phyloP scores from a whole-genome alignment of 2,888 invertebrate genomes.

The Rotaria socialis region DNA sequence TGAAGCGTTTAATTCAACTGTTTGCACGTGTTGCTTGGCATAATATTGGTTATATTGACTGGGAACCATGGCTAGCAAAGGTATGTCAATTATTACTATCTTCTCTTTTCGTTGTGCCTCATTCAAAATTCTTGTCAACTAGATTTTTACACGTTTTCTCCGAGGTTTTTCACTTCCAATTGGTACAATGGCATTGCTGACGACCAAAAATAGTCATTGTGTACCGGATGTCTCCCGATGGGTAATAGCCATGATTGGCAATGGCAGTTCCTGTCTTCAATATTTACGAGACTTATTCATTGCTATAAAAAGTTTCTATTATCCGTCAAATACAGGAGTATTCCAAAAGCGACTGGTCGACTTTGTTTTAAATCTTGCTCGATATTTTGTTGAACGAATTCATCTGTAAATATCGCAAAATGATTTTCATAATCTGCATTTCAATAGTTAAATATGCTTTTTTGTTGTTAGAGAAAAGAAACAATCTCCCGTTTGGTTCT shows the following conservation, averaged over 20 bases:
- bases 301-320: slow-evolving; percentile 77
- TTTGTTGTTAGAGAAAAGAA: neutral
- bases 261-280: slow-evolving; percentile 67
- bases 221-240: slow-evolving; percentile 61
- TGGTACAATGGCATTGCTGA: neutral
- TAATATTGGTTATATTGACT: slow-evolving; percentile 12
- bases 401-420: neutral
- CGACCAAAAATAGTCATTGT: neutral
- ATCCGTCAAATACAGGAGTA: slow-evolving; percentile 78
- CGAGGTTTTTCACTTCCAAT: slow-evolving; percentile 10
- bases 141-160: neutral
- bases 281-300: slow-evolving; percentile 76
- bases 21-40: neutral
- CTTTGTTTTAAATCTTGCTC: neutral
- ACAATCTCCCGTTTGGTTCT: slow-evolving; percentile 48
- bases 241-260: slow-evolving; percentile 66
- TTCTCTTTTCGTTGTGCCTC: slow-evolving; percentile 39
- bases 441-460: too few relatives aligned
- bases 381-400: neutral
- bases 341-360: slow-evolving; percentile 55
- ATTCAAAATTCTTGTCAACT: neutral
- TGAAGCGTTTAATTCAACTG: neutral
- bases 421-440: too few relatives aligned
- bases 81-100: neutral
- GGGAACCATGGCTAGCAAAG: neutral